Base-by-base conservation (phyloP, 2,113 vertebrate species). In the Fregata magnificens region DNA sequence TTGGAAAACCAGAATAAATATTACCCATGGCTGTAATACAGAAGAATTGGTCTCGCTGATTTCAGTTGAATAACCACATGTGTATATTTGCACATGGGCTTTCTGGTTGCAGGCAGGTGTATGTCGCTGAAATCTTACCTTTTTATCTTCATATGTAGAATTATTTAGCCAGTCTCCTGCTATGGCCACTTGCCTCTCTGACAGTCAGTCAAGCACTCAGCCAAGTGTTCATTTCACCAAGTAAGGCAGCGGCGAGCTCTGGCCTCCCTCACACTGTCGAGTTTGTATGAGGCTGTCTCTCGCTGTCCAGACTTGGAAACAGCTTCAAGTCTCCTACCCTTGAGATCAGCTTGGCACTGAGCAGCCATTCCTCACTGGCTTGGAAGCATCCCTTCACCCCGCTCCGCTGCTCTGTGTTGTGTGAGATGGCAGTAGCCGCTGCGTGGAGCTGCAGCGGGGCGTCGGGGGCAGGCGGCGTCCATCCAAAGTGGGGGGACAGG, bases 401-500 rank as follows among this genome's bases (percentile, higher is more conserved):
- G 1, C 28, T 10, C 34, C 1, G 2, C 62, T 13, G 26, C 77
- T 73, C n/a, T 28, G 28, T 4, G 18, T 34, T 47, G 25, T 26
- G 44, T 10, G 22, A 50, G 77, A 13, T 3, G 5, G 44, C 58
- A 55, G 34, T 3, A 16, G 4, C 15, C 4, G 9, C 71, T 24
- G 32, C 3, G 2, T 21, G 16, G 11, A 71, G 31, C 74, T 56
- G 55, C 3, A 0, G 9, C 0, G 0, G 18, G 6, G 6, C 34
- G 50, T 11, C 1, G 0, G 6, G 42, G n/a, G 6, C 38, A 29
- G 40, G 29, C 1, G 1, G 29, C 7, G 3, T 36, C 32, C 0
- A 0, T 38, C 25, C 1, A 0, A n/a, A 56, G 18, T 2, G 1
- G 0, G 2, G 25, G 45, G 5, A 34, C 7, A 2, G 28, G 42